A percentile compares a stretch with the other conserved stretches of the same genome.
phyloP scores from a whole-genome alignment of 2,888 invertebrate genomes.

The Harpalus rufipes region DNA sequence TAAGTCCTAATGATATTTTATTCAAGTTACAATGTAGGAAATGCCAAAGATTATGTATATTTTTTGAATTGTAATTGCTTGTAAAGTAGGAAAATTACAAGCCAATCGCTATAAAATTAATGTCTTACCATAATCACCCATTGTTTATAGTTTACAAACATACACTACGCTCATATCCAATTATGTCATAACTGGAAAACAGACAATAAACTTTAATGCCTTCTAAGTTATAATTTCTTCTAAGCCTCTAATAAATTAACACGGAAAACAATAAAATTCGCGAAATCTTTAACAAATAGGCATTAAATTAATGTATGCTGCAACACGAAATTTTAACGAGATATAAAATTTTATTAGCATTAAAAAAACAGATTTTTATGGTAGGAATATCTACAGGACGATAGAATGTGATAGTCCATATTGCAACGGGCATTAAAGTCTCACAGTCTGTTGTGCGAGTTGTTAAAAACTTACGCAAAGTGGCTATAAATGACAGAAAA shows the following conservation, averaged over 20 bases:
- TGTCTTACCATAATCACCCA: constrained; percentile 1
- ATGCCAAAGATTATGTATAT: neutral
- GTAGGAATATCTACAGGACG: constrained; percentile 34
- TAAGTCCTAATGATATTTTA: neutral
- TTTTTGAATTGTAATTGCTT: neutral
- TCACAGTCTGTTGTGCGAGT: constrained; percentile 63
- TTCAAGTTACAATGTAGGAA: neutral
- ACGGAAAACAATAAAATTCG: constrained; percentile 56
- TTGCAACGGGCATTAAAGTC: constrained; percentile 50
- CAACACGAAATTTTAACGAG: constrained; percentile 60
- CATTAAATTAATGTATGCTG: constrained; percentile 60
- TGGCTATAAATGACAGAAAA: constrained; percentile 67
- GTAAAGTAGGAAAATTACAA: neutral
- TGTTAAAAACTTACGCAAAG: constrained; percentile 66
- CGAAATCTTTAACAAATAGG: constrained; percentile 58
- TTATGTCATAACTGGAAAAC: constrained; percentile 40
- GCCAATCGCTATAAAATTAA: constrained; percentile 2
- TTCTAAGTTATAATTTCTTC: constrained; percentile 37
- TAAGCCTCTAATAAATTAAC: constrained; percentile 49
- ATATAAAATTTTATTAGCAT: constrained; percentile 63
- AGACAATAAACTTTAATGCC: constrained; percentile 37
- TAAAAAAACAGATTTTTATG: constrained; percentile 63
- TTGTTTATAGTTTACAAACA: neutral
- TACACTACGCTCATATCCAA: constrained; percentile 31
- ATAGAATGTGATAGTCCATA: constrained; percentile 58